Evolutionary conservation across 2,113 vertebrate genomes (phyloP).

Genomic region (Synchiropus splendidus): DNA sequence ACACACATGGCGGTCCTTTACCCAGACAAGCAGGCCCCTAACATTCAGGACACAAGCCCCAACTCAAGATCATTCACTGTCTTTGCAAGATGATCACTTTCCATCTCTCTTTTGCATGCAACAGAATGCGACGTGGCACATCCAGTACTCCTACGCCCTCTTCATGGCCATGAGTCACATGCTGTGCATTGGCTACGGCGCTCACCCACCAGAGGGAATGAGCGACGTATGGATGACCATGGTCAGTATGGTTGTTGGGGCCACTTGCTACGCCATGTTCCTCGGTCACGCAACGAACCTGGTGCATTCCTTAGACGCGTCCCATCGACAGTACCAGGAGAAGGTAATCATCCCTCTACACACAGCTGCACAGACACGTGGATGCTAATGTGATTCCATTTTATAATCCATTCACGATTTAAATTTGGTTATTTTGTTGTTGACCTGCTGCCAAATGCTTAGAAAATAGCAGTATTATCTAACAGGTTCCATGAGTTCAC

Average conservation of each 20-base stretch:
- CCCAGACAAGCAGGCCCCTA: no score
- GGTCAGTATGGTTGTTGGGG: conserved; percentile 92
- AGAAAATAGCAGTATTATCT: conserved; percentile 37
- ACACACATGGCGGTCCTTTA: no score
- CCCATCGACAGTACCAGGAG: conserved; percentile 90
- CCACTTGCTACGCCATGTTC: conserved; percentile 84
- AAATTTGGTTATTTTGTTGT: conserved; percentile 8
- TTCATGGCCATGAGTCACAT: conserved; percentile 80
- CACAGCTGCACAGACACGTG: conserved; percentile 5
- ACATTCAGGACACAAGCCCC: background rate
- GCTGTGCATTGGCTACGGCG: conserved; percentile 80
- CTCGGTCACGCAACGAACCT: conserved; percentile 90
- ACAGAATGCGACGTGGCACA: conserved; percentile 92
- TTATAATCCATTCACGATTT: conserved; percentile 29
- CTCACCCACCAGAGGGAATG: conserved; percentile 83
- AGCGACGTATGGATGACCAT: conserved; percentile 97
- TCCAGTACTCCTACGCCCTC: conserved; percentile 90
- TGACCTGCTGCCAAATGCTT: conserved; percentile 20
- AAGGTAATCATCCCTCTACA: conserved; percentile 71
- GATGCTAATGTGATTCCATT: conserved; percentile 21
- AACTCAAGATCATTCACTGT: background rate
- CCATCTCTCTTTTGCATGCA: background rate
- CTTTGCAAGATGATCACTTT: no score
- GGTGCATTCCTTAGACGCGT: conserved; percentile 92
- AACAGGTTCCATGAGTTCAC: conserved; percentile 29